A percentile compares a stretch with the other conserved stretches of the same genome.
Evolutionary conservation across 2,888 invertebrate species (phyloP).

Genomic region (Tricholauxania praeusta): DNA sequence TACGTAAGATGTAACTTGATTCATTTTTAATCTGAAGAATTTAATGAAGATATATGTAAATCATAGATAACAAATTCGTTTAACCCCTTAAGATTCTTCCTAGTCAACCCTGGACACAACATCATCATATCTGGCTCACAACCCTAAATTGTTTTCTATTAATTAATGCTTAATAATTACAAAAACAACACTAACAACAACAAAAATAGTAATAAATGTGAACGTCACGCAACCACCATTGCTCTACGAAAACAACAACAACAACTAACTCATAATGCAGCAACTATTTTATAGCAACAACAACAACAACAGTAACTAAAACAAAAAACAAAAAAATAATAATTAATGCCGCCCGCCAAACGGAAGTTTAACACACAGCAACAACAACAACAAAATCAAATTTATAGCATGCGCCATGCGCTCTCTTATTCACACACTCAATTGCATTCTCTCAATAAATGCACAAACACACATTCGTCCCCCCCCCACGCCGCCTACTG

Average conservation of each 20-base stretch:
- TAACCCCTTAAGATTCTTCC: too few relatives aligned
- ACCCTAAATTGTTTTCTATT: conserved; percentile 1
- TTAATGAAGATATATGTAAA: too few relatives aligned
- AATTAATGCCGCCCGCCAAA: conserved; percentile 41
- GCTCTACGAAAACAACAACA: not conserved
- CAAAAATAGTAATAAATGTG: conserved; percentile 14
- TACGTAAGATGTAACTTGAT: too few relatives aligned
- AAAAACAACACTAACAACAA: conserved; percentile 19
- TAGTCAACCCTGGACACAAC: too few relatives aligned
- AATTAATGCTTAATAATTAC: conserved; percentile 21
- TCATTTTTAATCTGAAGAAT: too few relatives aligned
- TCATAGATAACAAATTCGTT: too few relatives aligned
- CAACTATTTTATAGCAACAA: conserved; percentile 20
- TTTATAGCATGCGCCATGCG: not conserved
- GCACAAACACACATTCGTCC: not conserved
- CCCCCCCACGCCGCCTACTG: not conserved
- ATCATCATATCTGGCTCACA: not conserved
- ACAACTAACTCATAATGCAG: not conserved
- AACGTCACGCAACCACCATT: conserved; percentile 29
- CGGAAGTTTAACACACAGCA: conserved; percentile 20
- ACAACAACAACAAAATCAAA: conserved; percentile 8
- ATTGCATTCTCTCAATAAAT: conserved; percentile 1
- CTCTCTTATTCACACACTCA: not conserved
- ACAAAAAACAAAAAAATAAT: conserved; percentile 32
- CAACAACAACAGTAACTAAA: conserved; percentile 22